Conservation (phyloP, 2,888 invertebrate genomes). For the Meteorus colon region DNA sequence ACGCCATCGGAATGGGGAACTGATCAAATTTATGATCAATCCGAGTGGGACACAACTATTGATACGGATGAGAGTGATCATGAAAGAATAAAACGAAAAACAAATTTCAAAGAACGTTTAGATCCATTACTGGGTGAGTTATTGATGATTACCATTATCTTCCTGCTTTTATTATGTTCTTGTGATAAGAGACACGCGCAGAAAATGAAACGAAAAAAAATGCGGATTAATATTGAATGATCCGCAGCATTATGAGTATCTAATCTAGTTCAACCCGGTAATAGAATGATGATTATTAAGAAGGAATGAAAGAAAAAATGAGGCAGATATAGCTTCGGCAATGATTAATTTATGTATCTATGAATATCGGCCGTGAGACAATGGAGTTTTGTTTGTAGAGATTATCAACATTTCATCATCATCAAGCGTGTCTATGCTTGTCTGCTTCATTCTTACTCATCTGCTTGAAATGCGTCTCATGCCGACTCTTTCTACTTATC, state of each 20-base stretch:
- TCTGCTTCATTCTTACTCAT: slow-evolving; percentile 32
- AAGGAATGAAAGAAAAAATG: slow-evolving; percentile 17
- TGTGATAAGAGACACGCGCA: slow-evolving; percentile 4
- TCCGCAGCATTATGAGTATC: neutral
- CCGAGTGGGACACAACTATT: slow-evolving; percentile 70
- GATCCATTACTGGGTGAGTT: slow-evolving; percentile 81
- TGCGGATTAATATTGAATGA: neutral
- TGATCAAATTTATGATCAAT: slow-evolving; percentile 65
- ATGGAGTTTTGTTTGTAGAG: slow-evolving; percentile 51
- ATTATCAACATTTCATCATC: slow-evolving; percentile 52
- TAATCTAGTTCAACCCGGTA: slow-evolving; percentile 18
- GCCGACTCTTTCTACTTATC: slow-evolving; percentile 17
- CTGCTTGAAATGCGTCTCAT: slow-evolving; percentile 28
- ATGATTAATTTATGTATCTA: slow-evolving; percentile 1
- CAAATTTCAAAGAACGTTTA: slow-evolving; percentile 86
- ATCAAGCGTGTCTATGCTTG: slow-evolving; percentile 45
- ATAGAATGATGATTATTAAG: slow-evolving; percentile 9
- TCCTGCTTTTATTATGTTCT: neutral
- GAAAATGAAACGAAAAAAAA: neutral
- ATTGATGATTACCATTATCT: neutral
- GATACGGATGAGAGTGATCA: slow-evolving; percentile 75
- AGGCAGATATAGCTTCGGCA: neutral
- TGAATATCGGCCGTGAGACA: slow-evolving; percentile 42
- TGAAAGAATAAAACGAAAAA: slow-evolving; percentile 73
- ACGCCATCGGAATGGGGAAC: slow-evolving; percentile 62